Evolutionary conservation across 2,888 invertebrate species (phyloP), one percentile per base, ranked within the genome.

Genomic region (Zeuzera pyrina): DNA sequence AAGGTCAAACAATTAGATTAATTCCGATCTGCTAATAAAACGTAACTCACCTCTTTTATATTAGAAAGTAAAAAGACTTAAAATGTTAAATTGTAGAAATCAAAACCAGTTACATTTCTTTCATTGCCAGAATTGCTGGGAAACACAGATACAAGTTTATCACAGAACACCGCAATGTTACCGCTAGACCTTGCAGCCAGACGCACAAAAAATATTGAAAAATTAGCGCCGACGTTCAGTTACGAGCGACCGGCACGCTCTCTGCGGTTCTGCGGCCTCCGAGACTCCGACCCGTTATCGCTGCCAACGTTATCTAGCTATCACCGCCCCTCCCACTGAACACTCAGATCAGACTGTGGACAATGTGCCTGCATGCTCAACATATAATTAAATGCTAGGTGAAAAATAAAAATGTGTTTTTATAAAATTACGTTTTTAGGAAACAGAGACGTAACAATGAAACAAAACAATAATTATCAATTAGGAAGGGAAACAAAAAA

Each of bases 221-320:
- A 47, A 48, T 48, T 43, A 43, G 45, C 47, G 29, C 16, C n/a
- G 27, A 13, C 27, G 27, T 13, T n/a, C 27, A 13, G 27, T n/a
- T 14, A 12, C 36, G 42, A 39, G 43, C 42, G 45, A 35, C 43
- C 47, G 48, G 41, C 41, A 33, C 41, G 46, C 39, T 46, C 47
- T 39, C 45, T 22, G 22, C 22, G n/a, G n/a, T n/a, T 25, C 25
- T 25, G 52, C 56, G 63, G 61, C 65, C 64, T 67, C 60, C 45
- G 43, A 13, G 27, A n/a, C n/a, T n/a, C n/a, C n/a, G 23, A 48
- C 50, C 57, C 57, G 61, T 76, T 79, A 78, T 78, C 77, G 66
- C 52, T 33, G 36, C 43, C 60, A 50, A 60, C 70, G 70, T 69
- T 78, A 78, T 78, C 78, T 65, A 56, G 45, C 57, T 61, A 70